These are phyloP conservation scores for Augochlora pura DNA, from an alignment of 1,140 invertebrate genomes.

Conservation along the genomic window DNA sequence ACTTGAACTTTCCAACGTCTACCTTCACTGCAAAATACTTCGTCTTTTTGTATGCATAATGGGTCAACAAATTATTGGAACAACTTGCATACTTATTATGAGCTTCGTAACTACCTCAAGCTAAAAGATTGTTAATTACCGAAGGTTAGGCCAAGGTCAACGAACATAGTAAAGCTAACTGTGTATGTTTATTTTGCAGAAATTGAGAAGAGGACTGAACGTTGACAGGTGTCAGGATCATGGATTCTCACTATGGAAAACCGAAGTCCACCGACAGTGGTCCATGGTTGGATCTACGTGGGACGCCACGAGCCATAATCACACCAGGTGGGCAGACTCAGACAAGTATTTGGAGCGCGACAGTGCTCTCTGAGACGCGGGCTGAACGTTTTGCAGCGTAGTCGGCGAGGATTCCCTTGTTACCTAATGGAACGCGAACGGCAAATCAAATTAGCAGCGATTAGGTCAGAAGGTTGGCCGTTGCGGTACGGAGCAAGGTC, in stretches of 20 bases:
- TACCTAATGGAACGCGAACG: constrained; percentile 32
- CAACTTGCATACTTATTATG: no score
- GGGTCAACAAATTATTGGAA: no score
- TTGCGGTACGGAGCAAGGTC: constrained; percentile 42
- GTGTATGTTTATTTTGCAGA: not conserved
- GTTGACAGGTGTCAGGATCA: constrained; percentile 30
- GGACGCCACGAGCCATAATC: constrained; percentile 58
- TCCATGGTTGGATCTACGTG: constrained; percentile 57
- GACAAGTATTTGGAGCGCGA: constrained; percentile 65
- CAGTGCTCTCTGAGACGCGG: constrained; percentile 16
- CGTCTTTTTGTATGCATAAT: no score
- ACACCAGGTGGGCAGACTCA: constrained; percentile 62
- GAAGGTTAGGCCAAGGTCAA: no score
- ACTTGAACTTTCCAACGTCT: not conserved
- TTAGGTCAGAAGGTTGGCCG: constrained; percentile 63
- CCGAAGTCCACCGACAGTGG: constrained; percentile 33
- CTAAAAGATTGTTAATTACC: no score
- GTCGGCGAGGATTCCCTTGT: constrained; percentile 37
- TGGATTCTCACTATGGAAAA: constrained; percentile 53
- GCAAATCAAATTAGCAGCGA: constrained; percentile 62
- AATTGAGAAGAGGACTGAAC: not conserved
- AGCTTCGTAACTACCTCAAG: no score
- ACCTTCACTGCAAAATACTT: no score
- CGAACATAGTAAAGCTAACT: not conserved
- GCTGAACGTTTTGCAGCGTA: not conserved